phyloP scores from a whole-genome alignment of 1,140 invertebrate genomes.

The Phortica variegata region DNA sequence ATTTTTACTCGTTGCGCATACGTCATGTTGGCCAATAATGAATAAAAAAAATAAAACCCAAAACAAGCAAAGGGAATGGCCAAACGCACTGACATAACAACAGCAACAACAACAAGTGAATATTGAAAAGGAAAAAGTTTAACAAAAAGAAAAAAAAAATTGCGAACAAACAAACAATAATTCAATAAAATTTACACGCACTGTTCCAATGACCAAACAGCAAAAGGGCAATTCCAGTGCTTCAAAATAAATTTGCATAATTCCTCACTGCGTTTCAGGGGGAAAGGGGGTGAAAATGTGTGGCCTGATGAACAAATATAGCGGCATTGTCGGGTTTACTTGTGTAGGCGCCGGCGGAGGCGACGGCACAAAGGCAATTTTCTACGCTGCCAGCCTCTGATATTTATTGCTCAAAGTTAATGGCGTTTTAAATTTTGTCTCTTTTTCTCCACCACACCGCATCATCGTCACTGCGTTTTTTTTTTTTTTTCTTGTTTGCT shows the following conservation, averaged over 20 bases:
- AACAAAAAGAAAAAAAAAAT: constrained; percentile 8
- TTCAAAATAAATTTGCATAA: constrained; percentile 48
- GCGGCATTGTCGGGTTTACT: too few relatives aligned
- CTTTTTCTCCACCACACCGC: too few relatives aligned
- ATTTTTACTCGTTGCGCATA: too few relatives aligned
- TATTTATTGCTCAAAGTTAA: constrained; percentile 48
- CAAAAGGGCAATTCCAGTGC: constrained; percentile 24
- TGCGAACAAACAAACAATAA: constrained; percentile 26
- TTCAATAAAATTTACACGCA: constrained; percentile 26
- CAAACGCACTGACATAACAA: too few relatives aligned
- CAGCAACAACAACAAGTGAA: too few relatives aligned
- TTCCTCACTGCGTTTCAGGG: constrained; percentile 23
- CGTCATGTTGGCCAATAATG: too few relatives aligned
- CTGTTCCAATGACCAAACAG: constrained; percentile 11
- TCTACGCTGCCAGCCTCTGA: constrained; percentile 15
- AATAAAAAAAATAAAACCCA: too few relatives aligned
- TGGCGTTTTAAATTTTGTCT: constrained; percentile 50
- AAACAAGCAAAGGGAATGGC: too few relatives aligned
- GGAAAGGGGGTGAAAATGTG: too few relatives aligned
- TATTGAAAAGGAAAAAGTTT: background rate
- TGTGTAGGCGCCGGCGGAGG: constrained; percentile 2
- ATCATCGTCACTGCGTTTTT: constrained; percentile 10
- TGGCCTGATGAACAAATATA: too few relatives aligned
- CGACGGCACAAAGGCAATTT: background rate
- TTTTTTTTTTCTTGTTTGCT: background rate